phyloP scores from a whole-genome alignment of 2,797 vertebrate species.

The Squalus acanthias region DNA sequence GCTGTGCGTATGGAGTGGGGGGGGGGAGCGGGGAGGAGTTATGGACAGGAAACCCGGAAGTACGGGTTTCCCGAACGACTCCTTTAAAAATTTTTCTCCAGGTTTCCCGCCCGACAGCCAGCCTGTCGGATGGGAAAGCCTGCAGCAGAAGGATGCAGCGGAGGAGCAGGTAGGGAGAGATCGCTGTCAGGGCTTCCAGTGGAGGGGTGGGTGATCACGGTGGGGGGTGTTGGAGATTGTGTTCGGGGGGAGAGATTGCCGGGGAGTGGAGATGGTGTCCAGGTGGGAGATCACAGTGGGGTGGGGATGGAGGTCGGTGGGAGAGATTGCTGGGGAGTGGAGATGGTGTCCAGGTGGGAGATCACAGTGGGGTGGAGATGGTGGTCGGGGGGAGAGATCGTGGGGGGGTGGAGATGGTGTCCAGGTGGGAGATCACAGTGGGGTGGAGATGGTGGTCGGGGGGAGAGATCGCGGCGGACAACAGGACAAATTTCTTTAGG shows the following conservation, averaged over 20 bases:
- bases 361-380: not conserved
- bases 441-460: not conserved
- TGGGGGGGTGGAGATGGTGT: not conserved
- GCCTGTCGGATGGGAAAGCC: too few species aligned
- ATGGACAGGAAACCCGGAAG: not conserved
- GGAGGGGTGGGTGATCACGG: too few species aligned
- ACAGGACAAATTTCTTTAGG: not conserved
- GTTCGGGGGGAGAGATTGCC: too few species aligned
- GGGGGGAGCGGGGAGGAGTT: not conserved
- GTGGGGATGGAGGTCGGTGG: too few species aligned
- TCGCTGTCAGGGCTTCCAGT: too few species aligned
- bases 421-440: not conserved
- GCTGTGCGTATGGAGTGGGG: not conserved
- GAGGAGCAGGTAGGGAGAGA: too few species aligned
- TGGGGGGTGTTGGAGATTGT: too few species aligned
- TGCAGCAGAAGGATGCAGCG: too few species aligned
- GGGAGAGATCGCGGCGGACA: not conserved
- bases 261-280: not conserved
- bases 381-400: not conserved
- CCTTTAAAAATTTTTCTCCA: too few species aligned
- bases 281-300: not conserved
- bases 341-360: not conserved
- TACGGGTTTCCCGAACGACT: not conserved
- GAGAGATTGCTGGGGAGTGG: not conserved
- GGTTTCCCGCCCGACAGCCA: too few species aligned